Evolutionary conservation across 2,113 vertebrate species (phyloP).

Genomic region (Acanthisitta chloris): DNA sequence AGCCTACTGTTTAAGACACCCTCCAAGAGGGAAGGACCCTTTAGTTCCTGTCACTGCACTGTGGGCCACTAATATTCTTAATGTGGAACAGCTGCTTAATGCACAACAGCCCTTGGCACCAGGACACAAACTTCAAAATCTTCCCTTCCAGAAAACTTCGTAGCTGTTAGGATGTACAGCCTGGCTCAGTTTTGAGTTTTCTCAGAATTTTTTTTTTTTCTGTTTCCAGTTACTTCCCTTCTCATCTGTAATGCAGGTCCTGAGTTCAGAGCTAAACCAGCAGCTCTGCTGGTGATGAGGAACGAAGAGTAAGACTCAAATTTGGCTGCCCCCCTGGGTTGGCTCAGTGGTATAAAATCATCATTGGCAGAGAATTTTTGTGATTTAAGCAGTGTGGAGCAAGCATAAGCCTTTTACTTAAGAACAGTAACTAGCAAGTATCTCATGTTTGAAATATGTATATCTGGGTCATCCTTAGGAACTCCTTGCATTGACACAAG

Average conservation of each 20-base stretch:
- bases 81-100: neutral
- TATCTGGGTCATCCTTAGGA: neutral
- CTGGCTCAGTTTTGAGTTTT: neutral
- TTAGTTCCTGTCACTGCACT: neutral
- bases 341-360: neutral
- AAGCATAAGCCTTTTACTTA: neutral
- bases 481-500: neutral
- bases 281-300: neutral
- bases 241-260: neutral
- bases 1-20: neutral
- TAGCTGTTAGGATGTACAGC: neutral
- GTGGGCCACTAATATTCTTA: neutral
- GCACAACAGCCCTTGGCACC: neutral
- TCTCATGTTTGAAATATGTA: neutral
- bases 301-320: neutral
- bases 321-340: neutral
- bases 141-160: neutral
- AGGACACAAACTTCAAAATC: neutral
- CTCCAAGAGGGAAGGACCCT: neutral
- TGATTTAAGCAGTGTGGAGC: neutral
- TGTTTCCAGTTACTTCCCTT: neutral
- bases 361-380: neutral
- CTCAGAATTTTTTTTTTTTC: too few relatives aligned
- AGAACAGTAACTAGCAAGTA: neutral
- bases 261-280: neutral